Evolutionary conservation across 1,140 invertebrate species (phyloP).

Genomic region (Adoxophyes honmai): DNA sequence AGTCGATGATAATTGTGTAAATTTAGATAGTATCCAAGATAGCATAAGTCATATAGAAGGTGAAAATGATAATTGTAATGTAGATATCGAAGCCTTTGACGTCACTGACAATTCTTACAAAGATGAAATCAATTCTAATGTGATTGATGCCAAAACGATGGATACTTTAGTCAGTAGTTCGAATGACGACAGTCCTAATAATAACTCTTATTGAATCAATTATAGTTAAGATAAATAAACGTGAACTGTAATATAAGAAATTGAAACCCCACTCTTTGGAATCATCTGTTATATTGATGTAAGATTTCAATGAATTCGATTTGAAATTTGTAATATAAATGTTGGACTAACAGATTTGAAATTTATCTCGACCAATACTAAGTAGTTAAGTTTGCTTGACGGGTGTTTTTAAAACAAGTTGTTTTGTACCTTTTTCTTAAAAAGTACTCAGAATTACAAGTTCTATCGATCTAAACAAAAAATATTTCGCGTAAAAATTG

Average conservation of each 20-base stretch:
- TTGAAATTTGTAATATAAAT: neutral
- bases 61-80: slow-evolving; percentile 30
- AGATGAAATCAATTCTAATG: slow-evolving; percentile 65
- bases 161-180: slow-evolving; percentile 41
- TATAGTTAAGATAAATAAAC: slow-evolving; percentile 17
- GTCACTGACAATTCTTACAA: slow-evolving; percentile 37
- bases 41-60: slow-evolving; percentile 38
- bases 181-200: slow-evolving; percentile 61
- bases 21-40: slow-evolving; percentile 41
- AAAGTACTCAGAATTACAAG: too few species aligned
- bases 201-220: slow-evolving; percentile 49
- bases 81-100: slow-evolving; percentile 23
- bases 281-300: neutral
- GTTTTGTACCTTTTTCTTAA: too few species aligned
- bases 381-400: neutral
- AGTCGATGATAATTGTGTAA: slow-evolving; percentile 28
- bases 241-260: slow-evolving; percentile 19
- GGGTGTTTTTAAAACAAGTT: too few species aligned
- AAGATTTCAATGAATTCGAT: neutral
- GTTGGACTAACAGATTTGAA: neutral
- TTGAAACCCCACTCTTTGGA: neutral
- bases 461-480: too few species aligned
- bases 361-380: neutral
- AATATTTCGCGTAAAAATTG: too few species aligned
- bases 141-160: slow-evolving; percentile 39